phyloP scores from a whole-genome alignment of 2,888 invertebrate genomes.

The Mythimna loreyi region DNA sequence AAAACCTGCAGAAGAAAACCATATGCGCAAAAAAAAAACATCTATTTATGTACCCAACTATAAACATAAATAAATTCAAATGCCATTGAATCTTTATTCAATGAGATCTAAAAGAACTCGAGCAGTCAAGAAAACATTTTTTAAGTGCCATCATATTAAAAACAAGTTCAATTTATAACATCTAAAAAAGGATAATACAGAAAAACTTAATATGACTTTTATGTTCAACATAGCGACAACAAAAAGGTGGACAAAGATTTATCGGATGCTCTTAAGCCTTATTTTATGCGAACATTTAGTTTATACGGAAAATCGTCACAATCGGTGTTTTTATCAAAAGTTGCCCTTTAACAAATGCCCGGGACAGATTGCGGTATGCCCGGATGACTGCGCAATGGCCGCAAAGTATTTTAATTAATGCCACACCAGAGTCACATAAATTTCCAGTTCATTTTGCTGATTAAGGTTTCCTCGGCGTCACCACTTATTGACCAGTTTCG shows the following conservation, averaged over 20 bases:
- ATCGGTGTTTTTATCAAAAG: slow-evolving; percentile 74
- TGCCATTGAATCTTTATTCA: slow-evolving; percentile 27
- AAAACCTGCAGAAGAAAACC: neutral
- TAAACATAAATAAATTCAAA: slow-evolving; percentile 19
- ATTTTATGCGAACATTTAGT: slow-evolving; percentile 65
- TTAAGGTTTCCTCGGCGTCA: slow-evolving; percentile 71
- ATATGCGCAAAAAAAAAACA: neutral
- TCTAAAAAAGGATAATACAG: slow-evolving; percentile 60
- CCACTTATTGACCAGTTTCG: slow-evolving; percentile 64
- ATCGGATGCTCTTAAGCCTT: slow-evolving; percentile 59
- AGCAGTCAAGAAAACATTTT: slow-evolving; percentile 24
- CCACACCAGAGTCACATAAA: slow-evolving; percentile 79
- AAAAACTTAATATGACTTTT: slow-evolving; percentile 67
- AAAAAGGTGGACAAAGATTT: slow-evolving; percentile 65
- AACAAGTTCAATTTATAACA: slow-evolving; percentile 52
- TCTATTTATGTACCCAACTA: neutral
- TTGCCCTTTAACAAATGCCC: slow-evolving; percentile 70
- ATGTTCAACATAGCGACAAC: slow-evolving; percentile 55
- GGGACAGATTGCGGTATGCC: slow-evolving; percentile 78
- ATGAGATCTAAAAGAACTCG: slow-evolving; percentile 18
- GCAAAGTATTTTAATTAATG: slow-evolving; percentile 86
- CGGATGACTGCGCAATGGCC: slow-evolving; percentile 70
- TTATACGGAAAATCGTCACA: slow-evolving; percentile 62
- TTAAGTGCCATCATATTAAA: slow-evolving; percentile 29
- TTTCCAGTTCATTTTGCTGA: slow-evolving; percentile 80